Conservation (phyloP, 2,888 invertebrate species). For the Pelosia muscerda region DNA sequence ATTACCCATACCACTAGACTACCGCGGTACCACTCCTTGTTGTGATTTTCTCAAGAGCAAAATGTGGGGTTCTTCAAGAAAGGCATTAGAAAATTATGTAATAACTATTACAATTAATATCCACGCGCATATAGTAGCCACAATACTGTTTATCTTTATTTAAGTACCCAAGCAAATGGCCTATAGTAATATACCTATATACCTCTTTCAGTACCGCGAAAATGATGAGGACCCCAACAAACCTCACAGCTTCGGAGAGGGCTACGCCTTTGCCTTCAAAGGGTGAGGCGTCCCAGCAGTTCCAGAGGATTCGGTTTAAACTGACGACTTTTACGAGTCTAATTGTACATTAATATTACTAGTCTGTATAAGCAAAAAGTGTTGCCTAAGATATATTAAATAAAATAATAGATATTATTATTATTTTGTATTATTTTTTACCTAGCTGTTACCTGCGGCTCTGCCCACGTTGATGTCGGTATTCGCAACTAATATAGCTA, state of each 20-base stretch:
- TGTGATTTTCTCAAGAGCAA: too few species aligned
- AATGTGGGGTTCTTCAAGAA: too few species aligned
- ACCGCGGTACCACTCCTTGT: too few species aligned
- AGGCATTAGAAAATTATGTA: too few species aligned
- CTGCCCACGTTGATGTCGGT: too few species aligned
- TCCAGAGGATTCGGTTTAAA: not conserved
- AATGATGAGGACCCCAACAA: constrained; percentile 74
- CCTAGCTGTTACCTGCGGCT: too few species aligned
- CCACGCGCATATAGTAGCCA: too few species aligned
- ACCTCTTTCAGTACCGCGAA: constrained; percentile 69
- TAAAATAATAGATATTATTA: not conserved
- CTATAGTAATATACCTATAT: not conserved
- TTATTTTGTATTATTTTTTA: not conserved
- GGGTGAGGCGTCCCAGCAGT: constrained; percentile 68
- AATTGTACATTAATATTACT: not conserved
- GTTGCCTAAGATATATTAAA: not conserved
- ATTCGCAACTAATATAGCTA: too few species aligned
- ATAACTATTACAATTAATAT: too few species aligned
- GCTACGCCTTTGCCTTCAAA: constrained; percentile 88
- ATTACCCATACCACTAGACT: too few species aligned
- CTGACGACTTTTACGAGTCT: not conserved
- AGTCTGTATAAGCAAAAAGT: not conserved
- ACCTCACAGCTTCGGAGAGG: constrained; percentile 88
- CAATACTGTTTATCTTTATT: too few species aligned
- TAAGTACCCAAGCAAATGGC: too few species aligned